phyloP scores from a whole-genome alignment of 2,888 invertebrate genomes.

The Bedellia somnulentella region DNA sequence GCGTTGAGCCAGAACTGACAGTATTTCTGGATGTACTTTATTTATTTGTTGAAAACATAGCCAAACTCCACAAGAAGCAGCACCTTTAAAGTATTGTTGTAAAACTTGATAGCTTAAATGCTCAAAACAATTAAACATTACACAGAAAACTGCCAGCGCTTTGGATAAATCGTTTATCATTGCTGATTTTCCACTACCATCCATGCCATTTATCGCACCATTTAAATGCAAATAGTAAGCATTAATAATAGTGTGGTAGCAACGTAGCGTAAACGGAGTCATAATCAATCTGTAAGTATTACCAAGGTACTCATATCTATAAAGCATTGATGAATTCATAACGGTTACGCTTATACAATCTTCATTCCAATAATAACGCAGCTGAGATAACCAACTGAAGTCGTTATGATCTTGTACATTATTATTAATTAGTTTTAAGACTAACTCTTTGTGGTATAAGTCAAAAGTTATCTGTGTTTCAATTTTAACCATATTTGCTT shows the following conservation, averaged over 20 bases:
- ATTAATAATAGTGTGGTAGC: conserved; percentile 81
- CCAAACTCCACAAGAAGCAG: conserved; percentile 85
- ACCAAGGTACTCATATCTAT: conserved; percentile 84
- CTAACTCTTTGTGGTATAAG: conserved; percentile 83
- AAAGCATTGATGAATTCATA: conserved; percentile 77
- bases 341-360: conserved; percentile 70
- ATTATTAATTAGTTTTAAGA: conserved; percentile 65
- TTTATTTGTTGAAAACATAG: conserved; percentile 90
- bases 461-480: conserved; percentile 83
- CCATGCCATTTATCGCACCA: conserved; percentile 84
- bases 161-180: conserved; percentile 92
- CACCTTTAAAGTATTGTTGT: conserved; percentile 84
- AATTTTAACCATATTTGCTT: conserved; percentile 73
- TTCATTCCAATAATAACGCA: conserved; percentile 79
- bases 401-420: conserved; percentile 71
- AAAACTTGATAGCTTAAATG: conserved; percentile 84
- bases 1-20: conserved; percentile 86
- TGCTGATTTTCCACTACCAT: conserved; percentile 89
- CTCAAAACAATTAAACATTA: conserved; percentile 87
- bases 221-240: conserved; percentile 83
- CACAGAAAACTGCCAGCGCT: conserved; percentile 87
- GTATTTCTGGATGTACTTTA: conserved; percentile 79
- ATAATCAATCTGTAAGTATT: conserved; percentile 77
- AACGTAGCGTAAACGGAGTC: conserved; percentile 75
- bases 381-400: conserved; percentile 83